Evolutionary conservation across 2,888 invertebrate species (phyloP).

Genomic region (Clusia tigrina): DNA sequence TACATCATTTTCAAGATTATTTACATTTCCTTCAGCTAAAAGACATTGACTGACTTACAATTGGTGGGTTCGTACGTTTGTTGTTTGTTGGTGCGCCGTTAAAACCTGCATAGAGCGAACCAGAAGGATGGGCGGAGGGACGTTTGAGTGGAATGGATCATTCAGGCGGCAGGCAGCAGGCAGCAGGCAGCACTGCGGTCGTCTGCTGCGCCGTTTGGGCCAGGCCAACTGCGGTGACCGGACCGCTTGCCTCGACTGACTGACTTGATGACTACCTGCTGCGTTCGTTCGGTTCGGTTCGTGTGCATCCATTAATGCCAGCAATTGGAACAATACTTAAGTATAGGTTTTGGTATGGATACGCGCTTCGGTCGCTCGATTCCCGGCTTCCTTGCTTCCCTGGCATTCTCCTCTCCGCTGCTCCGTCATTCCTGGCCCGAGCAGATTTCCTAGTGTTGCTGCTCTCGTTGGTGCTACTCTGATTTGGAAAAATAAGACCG

Average conservation of each 20-base stretch:
- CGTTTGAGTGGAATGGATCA: too few relatives aligned
- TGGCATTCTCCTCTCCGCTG: too few relatives aligned
- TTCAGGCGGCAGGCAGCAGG: too few relatives aligned
- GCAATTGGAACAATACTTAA: constrained; percentile 8
- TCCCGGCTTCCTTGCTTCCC: neutral
- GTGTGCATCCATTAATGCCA: constrained; percentile 8
- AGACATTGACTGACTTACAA: constrained; percentile 40
- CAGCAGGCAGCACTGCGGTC: too few relatives aligned
- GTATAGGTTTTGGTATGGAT: neutral
- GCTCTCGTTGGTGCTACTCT: neutral
- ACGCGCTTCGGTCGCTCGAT: neutral
- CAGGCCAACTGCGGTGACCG: neutral
- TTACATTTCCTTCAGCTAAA: constrained; percentile 40
- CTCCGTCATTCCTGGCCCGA: too few relatives aligned
- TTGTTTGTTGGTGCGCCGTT: too few relatives aligned
- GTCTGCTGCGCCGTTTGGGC: too few relatives aligned
- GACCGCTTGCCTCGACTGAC: neutral
- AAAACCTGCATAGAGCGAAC: too few relatives aligned
- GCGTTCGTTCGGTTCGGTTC: neutral
- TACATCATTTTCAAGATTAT: constrained; percentile 39
- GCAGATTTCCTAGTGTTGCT: neutral
- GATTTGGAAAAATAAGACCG: neutral
- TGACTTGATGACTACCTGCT: neutral
- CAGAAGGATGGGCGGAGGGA: too few relatives aligned
- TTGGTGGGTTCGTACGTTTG: too few relatives aligned